Evolutionary conservation across 2,888 invertebrate species (phyloP).

Genomic region (Mellilla xanthometata): DNA sequence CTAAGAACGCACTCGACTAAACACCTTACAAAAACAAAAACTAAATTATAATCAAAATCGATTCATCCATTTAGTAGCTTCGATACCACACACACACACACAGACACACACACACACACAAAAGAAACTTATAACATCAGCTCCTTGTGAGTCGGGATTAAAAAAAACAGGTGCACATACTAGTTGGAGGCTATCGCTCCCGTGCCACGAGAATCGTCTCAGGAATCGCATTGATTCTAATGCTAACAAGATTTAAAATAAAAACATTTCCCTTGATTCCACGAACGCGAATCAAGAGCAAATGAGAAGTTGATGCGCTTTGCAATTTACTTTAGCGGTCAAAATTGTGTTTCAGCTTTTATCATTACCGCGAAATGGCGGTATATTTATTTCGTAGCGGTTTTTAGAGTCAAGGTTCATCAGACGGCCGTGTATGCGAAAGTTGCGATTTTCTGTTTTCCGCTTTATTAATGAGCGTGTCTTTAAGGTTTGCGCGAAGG

Average conservation of each 20-base stretch:
- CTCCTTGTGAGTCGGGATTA: too few relatives aligned
- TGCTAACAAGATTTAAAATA: slow-evolving; percentile 9
- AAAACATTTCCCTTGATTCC: neutral
- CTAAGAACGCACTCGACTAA: too few relatives aligned
- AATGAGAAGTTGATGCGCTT: slow-evolving; percentile 18
- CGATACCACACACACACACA: too few relatives aligned
- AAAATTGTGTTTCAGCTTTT: slow-evolving; percentile 10
- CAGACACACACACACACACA: too few relatives aligned
- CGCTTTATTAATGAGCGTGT: slow-evolving; percentile 5
- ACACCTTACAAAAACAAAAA: too few relatives aligned
- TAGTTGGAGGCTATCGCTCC: slow-evolving; percentile 51
- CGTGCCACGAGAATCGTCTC: slow-evolving; percentile 27
- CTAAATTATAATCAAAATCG: too few relatives aligned
- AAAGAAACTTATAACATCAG: too few relatives aligned
- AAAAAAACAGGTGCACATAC: too few relatives aligned
- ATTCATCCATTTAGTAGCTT: too few relatives aligned
- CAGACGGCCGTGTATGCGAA: slow-evolving; percentile 6
- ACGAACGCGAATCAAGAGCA: slow-evolving; percentile 7
- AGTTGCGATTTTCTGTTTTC: slow-evolving; percentile 8
- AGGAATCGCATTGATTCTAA: too few relatives aligned
- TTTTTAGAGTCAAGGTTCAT: slow-evolving; percentile 28
- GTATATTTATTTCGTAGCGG: slow-evolving; percentile 14
- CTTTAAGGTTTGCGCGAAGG: too few relatives aligned
- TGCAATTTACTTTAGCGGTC: slow-evolving; percentile 17
- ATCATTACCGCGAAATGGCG: slow-evolving; percentile 17